A percentile compares a stretch with the other conserved stretches of the same genome.
phyloP scores from a whole-genome alignment of 2,888 invertebrate genomes.

The Polietes domitor region DNA sequence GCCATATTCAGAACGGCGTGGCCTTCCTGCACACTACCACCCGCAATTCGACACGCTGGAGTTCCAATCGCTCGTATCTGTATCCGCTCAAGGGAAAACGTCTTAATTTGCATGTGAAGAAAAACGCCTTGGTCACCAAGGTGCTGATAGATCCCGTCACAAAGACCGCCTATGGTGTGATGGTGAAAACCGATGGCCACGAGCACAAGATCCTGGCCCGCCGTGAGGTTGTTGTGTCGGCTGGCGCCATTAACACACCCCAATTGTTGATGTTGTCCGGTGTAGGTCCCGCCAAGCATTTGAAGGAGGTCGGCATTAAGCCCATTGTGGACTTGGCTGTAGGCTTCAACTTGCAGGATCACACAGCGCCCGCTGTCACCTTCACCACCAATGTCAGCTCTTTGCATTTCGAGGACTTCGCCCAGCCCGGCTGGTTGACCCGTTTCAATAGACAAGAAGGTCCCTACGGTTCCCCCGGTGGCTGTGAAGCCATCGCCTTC shows the following conservation, averaged over 20 bases:
- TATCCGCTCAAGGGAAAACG: constrained; percentile 82
- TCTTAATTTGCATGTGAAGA: constrained; percentile 83
- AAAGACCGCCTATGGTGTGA: constrained; percentile 82
- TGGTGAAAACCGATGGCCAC: constrained; percentile 81
- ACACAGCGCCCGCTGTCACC: constrained; percentile 86
- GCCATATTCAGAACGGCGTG: constrained; percentile 84
- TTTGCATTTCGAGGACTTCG: constrained; percentile 78
- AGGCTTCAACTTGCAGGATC: constrained; percentile 85
- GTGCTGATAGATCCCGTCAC: constrained; percentile 82
- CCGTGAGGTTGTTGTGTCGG: constrained; percentile 87
- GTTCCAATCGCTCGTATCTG: constrained; percentile 84
- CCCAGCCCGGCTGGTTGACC: constrained; percentile 75
- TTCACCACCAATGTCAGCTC: constrained; percentile 82
- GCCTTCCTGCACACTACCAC: constrained; percentile 84
- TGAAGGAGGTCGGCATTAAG: constrained; percentile 82
- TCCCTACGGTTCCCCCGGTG: constrained; percentile 82
- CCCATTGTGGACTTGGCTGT: constrained; percentile 84
- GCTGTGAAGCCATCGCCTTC: constrained; percentile 85
- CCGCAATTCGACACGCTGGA: constrained; percentile 83
- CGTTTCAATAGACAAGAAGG: constrained; percentile 79
- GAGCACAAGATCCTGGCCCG: constrained; percentile 82
- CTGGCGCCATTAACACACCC: constrained; percentile 89
- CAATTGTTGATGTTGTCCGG: constrained; percentile 91
- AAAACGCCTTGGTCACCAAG: constrained; percentile 82
- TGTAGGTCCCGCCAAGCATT: constrained; percentile 83